Evolutionary conservation across 1,140 invertebrate species (phyloP), one percentile per base, ranked within the genome.

Genomic region (Drosophila mauritiana): DNA sequence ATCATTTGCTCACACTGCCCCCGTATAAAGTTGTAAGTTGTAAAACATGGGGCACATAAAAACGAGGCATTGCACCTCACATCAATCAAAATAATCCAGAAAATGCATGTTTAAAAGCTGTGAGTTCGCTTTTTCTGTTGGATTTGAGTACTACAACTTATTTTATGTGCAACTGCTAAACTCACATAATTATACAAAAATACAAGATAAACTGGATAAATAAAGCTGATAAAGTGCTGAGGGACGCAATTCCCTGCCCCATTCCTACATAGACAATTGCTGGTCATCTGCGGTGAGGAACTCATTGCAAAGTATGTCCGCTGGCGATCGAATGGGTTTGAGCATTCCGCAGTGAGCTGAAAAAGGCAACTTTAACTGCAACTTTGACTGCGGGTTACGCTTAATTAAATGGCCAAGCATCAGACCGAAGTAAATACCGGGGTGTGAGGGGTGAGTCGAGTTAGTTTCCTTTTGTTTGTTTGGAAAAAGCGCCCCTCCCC

Each of bases 361-460:
- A 84, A 48, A 79, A 48, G 64, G 63, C 68, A 82, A 78, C 70
- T 78, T 75, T 77, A 69, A 80, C 62, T 83, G 79, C 79, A 86
- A 81, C 84, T 89, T 89, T 76, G 75, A 64, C 45, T 67, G 64
- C 17, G 74, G 43, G 63, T 59, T 46, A 83, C 84, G 84, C 84
- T 89, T 88, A 89, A 88, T 88, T 88, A 89, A 88, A 89, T 80
- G 76, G 54, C 76, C 77, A 83, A 83, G 68, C 73, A 83, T 70
- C 73, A 65, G 62, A 58, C 36, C 73, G 65, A 54, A 82, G 67
- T 67, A 72, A 79, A 80, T 81, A 67, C 59, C 59, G 53, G 0
- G 63, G n/a, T 65, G 22, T 13, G 10, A 12, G 43, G 15, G 17
- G 34, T 22, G 4, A 53, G 43, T 8, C 20, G 40, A 62, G 49